Conservation (phyloP, 2,888 invertebrate species). For the Lithosia quadra region DNA sequence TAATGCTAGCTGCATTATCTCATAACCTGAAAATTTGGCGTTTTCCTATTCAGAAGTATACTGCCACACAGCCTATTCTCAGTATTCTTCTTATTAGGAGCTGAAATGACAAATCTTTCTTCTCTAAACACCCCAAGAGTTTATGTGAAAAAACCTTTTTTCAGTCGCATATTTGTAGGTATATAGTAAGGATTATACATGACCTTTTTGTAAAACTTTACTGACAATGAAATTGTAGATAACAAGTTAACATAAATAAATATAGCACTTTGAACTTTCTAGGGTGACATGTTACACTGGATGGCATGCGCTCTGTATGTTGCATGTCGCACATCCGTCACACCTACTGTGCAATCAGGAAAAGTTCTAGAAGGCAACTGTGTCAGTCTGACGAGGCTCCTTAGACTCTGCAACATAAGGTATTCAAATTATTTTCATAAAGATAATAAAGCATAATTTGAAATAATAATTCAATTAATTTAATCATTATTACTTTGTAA, state of each 20-base stretch:
- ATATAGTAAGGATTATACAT: background rate
- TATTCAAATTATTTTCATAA: slow-evolving; percentile 63
- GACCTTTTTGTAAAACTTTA: background rate
- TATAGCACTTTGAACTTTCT: slow-evolving; percentile 43
- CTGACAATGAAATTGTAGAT: background rate
- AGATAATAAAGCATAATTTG: background rate
- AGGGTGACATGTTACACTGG: slow-evolving; percentile 97
- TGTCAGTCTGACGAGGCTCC: slow-evolving; percentile 95
- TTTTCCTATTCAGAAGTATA: background rate
- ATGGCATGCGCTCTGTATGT: slow-evolving; percentile 97
- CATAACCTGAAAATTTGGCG: background rate
- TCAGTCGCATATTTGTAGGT: background rate
- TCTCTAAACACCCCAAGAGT: background rate
- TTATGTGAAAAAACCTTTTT: background rate
- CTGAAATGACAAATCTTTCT: background rate
- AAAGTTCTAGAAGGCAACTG: slow-evolving; percentile 94
- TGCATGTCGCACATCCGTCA: slow-evolving; percentile 93
- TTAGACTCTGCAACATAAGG: slow-evolving; percentile 96
- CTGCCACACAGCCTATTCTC: background rate
- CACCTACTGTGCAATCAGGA: slow-evolving; percentile 93
- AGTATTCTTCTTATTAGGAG: background rate
- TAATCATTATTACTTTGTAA: background rate
- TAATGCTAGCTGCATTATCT: no score
- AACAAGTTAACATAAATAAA: background rate
- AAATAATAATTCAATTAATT: background rate